Evolutionary conservation across 2,888 invertebrate species (phyloP).

Genomic region (Mythimna pallens): DNA sequence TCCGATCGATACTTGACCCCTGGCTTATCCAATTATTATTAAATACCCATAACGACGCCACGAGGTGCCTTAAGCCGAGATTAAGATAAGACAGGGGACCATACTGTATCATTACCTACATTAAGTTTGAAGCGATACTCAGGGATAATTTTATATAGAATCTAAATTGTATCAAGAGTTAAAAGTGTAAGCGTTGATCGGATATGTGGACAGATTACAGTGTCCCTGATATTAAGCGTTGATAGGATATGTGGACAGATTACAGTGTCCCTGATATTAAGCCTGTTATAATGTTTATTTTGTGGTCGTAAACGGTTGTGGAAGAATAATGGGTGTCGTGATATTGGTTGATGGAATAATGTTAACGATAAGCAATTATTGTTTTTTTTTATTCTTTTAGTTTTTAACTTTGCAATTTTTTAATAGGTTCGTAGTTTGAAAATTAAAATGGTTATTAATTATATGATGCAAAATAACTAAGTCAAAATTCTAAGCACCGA

Average conservation of each 20-base stretch:
- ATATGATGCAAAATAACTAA: too few relatives aligned
- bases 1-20: conserved; percentile 82
- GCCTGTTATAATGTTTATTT: conserved; percentile 51
- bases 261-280: conserved; percentile 78
- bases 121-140: conserved; percentile 79
- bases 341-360: conserved; percentile 34
- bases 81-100: conserved; percentile 85
- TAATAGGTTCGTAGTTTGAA: background rate
- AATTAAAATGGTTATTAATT: background rate
- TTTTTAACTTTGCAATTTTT: background rate
- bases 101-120: conserved; percentile 85
- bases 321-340: conserved; percentile 27
- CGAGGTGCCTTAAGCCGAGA: conserved; percentile 85
- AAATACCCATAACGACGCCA: conserved; percentile 83
- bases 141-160: conserved; percentile 79
- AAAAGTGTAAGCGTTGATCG: conserved; percentile 71
- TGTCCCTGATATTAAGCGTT: conserved; percentile 71
- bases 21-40: conserved; percentile 88
- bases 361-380: background rate
- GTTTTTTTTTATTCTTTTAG: background rate
- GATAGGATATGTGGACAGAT: conserved; percentile 77
- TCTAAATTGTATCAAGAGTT: conserved; percentile 87
- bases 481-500: too few relatives aligned
- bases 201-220: conserved; percentile 77
- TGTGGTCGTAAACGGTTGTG: conserved; percentile 31